Conservation (phyloP, 2,797 vertebrate genomes). For the Rhadinocentrus ornatus region DNA sequence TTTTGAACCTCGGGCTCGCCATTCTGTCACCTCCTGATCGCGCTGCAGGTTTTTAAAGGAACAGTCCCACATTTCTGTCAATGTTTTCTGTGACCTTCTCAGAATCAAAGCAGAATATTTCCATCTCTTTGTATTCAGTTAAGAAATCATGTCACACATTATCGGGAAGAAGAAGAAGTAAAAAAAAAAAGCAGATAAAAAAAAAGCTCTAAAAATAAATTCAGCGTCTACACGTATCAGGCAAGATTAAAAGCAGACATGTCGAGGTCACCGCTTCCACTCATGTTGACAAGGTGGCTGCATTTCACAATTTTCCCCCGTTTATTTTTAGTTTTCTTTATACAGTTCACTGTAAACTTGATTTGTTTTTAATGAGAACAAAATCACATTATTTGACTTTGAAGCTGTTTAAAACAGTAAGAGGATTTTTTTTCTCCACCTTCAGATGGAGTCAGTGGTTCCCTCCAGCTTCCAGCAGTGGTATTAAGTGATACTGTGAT, state of each 20-base stretch:
- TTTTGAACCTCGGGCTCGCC: constrained; percentile 41
- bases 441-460: neutral
- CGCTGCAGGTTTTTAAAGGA: constrained; percentile 36
- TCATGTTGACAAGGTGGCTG: too few relatives aligned
- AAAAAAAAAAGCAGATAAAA: too few relatives aligned
- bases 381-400: too few relatives aligned
- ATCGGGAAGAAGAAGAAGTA: too few relatives aligned
- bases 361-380: neutral
- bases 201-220: neutral
- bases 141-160: neutral
- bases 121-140: neutral
- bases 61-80: constrained; percentile 26
- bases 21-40: constrained; percentile 4
- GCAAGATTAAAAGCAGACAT: neutral
- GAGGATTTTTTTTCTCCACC: too few relatives aligned
- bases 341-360: neutral
- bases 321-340: neutral
- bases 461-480: neutral
- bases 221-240: neutral
- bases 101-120: neutral
- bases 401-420: too few relatives aligned
- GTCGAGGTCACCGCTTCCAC: too few relatives aligned
- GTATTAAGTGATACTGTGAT: neutral
- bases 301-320: neutral
- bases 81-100: neutral